Conservation (phyloP, 2,797 vertebrate species). For the Gambusia yucatana region DNA sequence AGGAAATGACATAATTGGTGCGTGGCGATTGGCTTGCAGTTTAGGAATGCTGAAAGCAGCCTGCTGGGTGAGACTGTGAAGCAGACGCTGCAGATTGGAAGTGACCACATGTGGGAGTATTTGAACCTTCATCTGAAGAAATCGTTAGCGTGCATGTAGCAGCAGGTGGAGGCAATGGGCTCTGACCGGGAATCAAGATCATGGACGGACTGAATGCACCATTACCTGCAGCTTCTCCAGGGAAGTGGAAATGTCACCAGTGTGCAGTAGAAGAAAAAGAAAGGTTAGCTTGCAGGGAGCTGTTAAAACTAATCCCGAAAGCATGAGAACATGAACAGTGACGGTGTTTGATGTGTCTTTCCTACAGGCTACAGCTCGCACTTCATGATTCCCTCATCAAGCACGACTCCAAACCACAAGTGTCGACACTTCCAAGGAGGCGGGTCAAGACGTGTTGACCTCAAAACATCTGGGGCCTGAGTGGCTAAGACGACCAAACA, state of each 20-base stretch:
- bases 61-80: slow-evolving; percentile 41
- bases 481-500: slow-evolving; percentile 8
- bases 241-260: background rate
- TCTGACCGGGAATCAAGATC: slow-evolving; percentile 33
- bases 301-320: slow-evolving; percentile 3
- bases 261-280: background rate
- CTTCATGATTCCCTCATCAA: slow-evolving; percentile 51
- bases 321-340: slow-evolving; percentile 12
- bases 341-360: slow-evolving; percentile 12
- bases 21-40: slow-evolving; percentile 63
- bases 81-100: slow-evolving; percentile 27
- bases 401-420: slow-evolving; percentile 47
- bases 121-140: slow-evolving; percentile 45
- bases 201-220: slow-evolving; percentile 19
- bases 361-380: slow-evolving; percentile 33
- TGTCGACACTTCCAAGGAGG: slow-evolving; percentile 55
- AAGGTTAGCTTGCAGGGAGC: background rate
- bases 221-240: slow-evolving; percentile 19
- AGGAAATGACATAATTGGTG: slow-evolving; percentile 82
- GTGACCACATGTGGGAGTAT: slow-evolving; percentile 58
- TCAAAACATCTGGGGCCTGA: slow-evolving; percentile 63
- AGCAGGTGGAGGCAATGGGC: slow-evolving; percentile 47
- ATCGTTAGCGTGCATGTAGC: slow-evolving; percentile 21
- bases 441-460: slow-evolving; percentile 54
- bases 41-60: slow-evolving; percentile 71